Evolutionary conservation across 2,113 vertebrate genomes (phyloP).

Genomic region (Erythrocercus mccallii): DNA sequence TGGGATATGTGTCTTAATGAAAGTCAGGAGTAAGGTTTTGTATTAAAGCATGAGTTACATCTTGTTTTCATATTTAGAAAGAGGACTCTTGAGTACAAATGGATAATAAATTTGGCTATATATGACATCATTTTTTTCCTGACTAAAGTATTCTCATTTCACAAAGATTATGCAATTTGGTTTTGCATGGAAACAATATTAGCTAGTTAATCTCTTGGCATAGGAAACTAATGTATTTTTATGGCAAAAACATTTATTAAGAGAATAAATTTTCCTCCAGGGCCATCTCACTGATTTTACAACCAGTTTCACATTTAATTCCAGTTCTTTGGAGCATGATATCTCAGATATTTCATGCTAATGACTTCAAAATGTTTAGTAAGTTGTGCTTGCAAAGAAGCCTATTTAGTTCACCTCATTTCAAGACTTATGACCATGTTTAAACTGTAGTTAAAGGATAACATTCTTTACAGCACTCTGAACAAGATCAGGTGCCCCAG

Average conservation of each 20-base stretch:
- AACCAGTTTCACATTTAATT: constrained; percentile 8
- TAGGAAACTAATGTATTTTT: neutral
- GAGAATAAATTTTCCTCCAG: neutral
- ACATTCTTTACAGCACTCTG: neutral
- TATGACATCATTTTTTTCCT: neutral
- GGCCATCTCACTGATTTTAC: constrained; percentile 1
- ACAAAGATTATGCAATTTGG: neutral
- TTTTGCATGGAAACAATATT: neutral
- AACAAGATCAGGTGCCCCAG: neutral
- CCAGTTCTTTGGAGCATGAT: neutral
- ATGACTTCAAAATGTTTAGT: neutral
- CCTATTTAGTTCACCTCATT: neutral
- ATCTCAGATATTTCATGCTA: neutral
- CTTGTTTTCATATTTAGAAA: neutral
- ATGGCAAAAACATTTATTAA: neutral
- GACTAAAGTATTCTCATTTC: neutral
- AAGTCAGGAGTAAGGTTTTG: neutral
- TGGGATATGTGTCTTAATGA: neutral
- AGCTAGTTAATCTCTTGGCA: neutral
- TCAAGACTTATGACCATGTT: neutral
- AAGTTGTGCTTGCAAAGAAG: constrained; percentile 1
- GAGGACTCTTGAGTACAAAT: neutral
- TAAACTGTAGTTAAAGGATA: neutral
- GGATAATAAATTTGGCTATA: neutral
- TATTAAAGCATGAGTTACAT: neutral